Percentiles rank a stretch among this genome's conserved stretches.
Conservation (phyloP, 2,888 invertebrate species). For the Nebria brevicollis region DNA sequence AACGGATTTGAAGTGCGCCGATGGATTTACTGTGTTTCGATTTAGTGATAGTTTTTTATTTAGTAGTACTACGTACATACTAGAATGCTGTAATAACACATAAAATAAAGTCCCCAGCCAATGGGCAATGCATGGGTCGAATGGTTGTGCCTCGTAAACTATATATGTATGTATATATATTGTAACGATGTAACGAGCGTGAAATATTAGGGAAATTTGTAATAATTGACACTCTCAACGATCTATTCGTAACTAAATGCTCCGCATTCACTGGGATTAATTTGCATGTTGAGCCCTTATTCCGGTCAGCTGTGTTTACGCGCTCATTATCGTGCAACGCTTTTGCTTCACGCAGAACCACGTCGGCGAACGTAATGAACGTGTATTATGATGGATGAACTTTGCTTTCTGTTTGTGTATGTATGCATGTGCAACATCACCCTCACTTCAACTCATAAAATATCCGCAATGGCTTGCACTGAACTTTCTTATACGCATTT, state of each 20-base stretch:
- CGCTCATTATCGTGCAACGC: constrained; percentile 18
- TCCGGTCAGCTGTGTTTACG: constrained; percentile 37
- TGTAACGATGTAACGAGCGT: constrained; percentile 41
- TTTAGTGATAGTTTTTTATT: background rate
- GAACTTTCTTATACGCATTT: too few species aligned
- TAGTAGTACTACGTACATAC: too few species aligned
- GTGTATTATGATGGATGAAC: constrained; percentile 37
- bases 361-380: constrained; percentile 16
- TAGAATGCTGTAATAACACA: too few species aligned
- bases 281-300: constrained; percentile 43
- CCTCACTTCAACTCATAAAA: too few species aligned
- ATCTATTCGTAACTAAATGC: constrained; percentile 46
- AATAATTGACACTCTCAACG: constrained; percentile 46
- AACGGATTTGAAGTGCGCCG: background rate
- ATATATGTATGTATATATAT: constrained; percentile 17
- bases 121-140: background rate
- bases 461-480: too few species aligned
- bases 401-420: background rate
- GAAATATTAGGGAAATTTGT: constrained; percentile 41
- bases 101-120: background rate
- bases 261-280: constrained; percentile 42
- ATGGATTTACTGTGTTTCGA: background rate
- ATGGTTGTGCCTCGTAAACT: constrained; percentile 28
- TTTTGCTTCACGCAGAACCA: background rate
- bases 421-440: too few species aligned